phyloP scores from a whole-genome alignment of 2,797 vertebrate species.

The Loris lydekkerianus region DNA sequence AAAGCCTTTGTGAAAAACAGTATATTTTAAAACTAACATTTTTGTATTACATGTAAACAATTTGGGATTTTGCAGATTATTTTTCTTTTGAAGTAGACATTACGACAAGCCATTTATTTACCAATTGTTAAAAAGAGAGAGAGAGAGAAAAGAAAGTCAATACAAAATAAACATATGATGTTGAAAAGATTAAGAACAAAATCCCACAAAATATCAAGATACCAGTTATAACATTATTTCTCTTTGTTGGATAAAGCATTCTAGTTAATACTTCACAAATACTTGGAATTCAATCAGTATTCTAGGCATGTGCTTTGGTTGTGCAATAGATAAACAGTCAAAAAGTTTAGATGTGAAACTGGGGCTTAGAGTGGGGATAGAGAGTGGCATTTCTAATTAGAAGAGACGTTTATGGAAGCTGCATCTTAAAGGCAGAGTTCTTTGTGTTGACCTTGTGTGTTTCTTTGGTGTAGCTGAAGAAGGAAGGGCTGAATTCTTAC shows the following conservation, averaged over 20 bases:
- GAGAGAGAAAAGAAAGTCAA: background rate
- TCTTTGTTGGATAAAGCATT: background rate
- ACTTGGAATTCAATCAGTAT: constrained; percentile 36
- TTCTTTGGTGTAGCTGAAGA: background rate
- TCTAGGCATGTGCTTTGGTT: background rate
- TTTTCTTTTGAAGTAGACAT: constrained; percentile 18
- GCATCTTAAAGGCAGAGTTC: background rate
- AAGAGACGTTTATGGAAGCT: background rate
- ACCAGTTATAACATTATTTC: background rate
- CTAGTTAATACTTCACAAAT: background rate
- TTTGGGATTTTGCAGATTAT: background rate
- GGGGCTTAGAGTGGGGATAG: background rate
- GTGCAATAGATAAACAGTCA: background rate
- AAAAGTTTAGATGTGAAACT: background rate
- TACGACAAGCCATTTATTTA: constrained; percentile 18
- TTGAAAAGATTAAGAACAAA: constrained; percentile 35
- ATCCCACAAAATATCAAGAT: background rate
- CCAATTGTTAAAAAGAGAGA: background rate
- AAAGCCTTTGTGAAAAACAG: background rate
- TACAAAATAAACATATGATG: background rate
- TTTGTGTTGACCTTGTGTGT: background rate
- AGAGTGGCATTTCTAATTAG: background rate
- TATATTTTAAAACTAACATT: constrained; percentile 21
- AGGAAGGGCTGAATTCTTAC: background rate
- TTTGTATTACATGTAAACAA: constrained; percentile 50